Conservation (phyloP, 2,113 vertebrate species). For the Arenaria interpres region DNA sequence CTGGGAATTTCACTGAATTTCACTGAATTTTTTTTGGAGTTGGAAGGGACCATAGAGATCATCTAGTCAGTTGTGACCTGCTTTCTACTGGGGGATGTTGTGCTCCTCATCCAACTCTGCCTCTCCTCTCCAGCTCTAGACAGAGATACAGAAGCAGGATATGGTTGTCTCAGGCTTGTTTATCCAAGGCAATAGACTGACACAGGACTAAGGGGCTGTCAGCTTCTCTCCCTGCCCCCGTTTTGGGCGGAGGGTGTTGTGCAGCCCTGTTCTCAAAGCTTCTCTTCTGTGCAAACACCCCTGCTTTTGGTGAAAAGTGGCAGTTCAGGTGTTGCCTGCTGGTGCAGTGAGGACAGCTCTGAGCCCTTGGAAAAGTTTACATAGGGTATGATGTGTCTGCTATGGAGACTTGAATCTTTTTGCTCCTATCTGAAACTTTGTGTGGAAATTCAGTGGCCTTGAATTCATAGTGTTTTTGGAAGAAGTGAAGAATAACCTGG, state of each 20-base stretch:
- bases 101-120: not conserved
- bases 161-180: not conserved
- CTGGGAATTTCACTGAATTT: no score
- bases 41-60: no score
- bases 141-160: not conserved
- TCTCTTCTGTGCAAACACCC: not conserved
- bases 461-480: constrained; percentile 44
- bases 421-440: constrained; percentile 36
- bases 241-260: not conserved
- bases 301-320: not conserved
- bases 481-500: constrained; percentile 56
- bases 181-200: not conserved
- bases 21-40: no score
- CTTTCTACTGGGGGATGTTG: not conserved
- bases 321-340: not conserved
- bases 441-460: constrained; percentile 55
- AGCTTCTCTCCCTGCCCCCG: not conserved
- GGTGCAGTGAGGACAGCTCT: not conserved
- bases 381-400: constrained; percentile 12
- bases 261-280: not conserved
- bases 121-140: not conserved
- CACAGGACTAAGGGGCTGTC: not conserved
- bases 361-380: not conserved
- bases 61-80: not conserved
- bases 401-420: constrained; percentile 27